A percentile compares a stretch with the other conserved stretches of the same genome.
These are phyloP conservation scores for Aphrocallistes beatrix DNA, from an alignment of 37 sponge, comb jelly and placozoan species.

Conservation along the genomic window DNA sequence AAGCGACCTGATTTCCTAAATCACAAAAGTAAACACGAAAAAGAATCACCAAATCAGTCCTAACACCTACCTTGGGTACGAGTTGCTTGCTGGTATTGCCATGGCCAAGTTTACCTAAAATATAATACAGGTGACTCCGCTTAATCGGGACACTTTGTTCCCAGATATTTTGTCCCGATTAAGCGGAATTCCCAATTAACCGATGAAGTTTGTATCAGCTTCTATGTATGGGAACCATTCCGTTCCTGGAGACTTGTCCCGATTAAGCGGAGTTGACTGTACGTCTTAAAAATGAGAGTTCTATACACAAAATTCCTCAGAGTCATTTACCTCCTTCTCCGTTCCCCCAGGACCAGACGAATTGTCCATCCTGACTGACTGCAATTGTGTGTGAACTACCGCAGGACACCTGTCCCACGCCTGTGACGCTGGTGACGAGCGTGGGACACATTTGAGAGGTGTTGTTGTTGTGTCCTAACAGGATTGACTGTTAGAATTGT, in stretches of 20 bases:
- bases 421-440: constrained; percentile 26
- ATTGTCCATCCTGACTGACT: constrained; percentile 42
- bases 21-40: neutral
- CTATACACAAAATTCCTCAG: too few relatives aligned
- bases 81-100: constrained; percentile 50
- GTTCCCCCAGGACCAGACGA: constrained; percentile 76
- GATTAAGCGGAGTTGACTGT: too few relatives aligned
- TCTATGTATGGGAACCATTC: too few relatives aligned
- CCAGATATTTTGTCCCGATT: too few relatives aligned
- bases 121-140: too few relatives aligned
- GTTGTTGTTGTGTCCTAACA: constrained; percentile 39
- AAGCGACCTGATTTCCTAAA: neutral
- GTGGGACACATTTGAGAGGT: constrained; percentile 27
- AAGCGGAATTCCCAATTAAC: too few relatives aligned
- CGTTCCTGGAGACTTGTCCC: too few relatives aligned
- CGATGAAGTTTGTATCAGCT: too few relatives aligned
- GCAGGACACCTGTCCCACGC: constrained; percentile 57
- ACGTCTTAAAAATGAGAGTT: too few relatives aligned
- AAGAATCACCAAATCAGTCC: neutral
- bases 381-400: constrained; percentile 68
- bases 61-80: constrained; percentile 36
- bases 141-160: too few relatives aligned
- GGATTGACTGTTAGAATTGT: neutral
- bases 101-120: constrained; percentile 61
- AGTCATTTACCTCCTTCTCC: constrained; percentile 60